These are phyloP conservation scores for Myotis vivesi DNA, from an alignment of 2,797 vertebrate genomes.

Conservation along the genomic window DNA sequence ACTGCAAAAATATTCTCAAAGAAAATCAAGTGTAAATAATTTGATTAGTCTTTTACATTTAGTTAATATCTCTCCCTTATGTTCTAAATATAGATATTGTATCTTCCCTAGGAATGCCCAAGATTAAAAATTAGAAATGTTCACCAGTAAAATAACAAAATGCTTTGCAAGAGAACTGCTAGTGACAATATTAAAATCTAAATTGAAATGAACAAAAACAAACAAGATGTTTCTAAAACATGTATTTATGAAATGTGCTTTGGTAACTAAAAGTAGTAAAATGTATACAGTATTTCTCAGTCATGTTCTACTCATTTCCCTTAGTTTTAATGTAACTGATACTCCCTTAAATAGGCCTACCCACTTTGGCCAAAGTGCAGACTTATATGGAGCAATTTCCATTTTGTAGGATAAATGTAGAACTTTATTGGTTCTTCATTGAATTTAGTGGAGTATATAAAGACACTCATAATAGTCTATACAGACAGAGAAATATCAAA, in stretches of 20 bases:
- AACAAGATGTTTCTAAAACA: background rate
- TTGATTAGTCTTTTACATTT: background rate
- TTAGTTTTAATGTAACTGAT: background rate
- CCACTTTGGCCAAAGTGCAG: background rate
- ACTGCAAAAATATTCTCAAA: background rate
- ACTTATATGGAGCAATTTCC: background rate
- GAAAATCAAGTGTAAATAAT: background rate
- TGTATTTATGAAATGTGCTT: background rate
- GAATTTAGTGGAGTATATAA: background rate
- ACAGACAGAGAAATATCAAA: background rate
- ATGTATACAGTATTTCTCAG: background rate
- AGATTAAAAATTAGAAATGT: conserved; percentile 34
- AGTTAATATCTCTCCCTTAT: background rate
- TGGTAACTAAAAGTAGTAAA: background rate
- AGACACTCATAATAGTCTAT: background rate
- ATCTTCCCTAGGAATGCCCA: background rate
- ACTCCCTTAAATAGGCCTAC: background rate
- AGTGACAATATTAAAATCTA: background rate
- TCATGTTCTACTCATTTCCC: background rate
- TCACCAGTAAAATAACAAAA: background rate
- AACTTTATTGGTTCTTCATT: background rate
- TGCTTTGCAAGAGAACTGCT: background rate
- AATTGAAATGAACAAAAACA: background rate
- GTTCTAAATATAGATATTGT: background rate
- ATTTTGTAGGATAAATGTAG: background rate